A percentile compares a stretch with the other conserved stretches of the same genome.
These are phyloP conservation scores for Pyxicephalus adspersus DNA, from an alignment of 2,113 vertebrate species.

Conservation along the genomic window DNA sequence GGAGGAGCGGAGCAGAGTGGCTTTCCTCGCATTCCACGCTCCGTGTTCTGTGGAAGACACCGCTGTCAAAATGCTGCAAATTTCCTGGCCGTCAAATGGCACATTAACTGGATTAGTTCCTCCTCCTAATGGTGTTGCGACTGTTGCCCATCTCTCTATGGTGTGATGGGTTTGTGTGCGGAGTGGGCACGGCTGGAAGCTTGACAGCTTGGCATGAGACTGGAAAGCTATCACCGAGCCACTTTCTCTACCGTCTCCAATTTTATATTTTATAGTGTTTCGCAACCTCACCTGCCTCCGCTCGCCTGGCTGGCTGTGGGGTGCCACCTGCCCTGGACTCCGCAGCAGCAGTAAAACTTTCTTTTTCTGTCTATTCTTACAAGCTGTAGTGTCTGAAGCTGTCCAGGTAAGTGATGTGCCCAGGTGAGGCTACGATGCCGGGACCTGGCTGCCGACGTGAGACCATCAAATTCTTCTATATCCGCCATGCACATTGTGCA, in stretches of 20 bases:
- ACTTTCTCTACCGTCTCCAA: too few species aligned
- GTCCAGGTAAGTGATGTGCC: slow-evolving; percentile 14
- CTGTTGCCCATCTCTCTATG: too few species aligned
- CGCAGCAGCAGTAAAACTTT: slow-evolving; percentile 60
- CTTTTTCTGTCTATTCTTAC: slow-evolving; percentile 61
- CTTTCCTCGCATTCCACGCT: slow-evolving; percentile 69
- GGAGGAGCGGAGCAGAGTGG: slow-evolving; percentile 76
- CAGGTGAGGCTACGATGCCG: background rate
- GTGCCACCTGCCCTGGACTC: background rate
- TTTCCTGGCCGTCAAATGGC: slow-evolving; percentile 64
- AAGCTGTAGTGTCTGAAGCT: slow-evolving; percentile 55
- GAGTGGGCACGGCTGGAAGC: too few species aligned
- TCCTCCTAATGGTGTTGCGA: too few species aligned
- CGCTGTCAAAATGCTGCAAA: slow-evolving; percentile 67
- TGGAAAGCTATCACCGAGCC: too few species aligned
- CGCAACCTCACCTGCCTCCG: background rate
- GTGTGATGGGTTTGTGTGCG: too few species aligned
- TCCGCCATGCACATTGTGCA: background rate
- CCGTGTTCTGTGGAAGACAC: slow-evolving; percentile 66
- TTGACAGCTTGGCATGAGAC: too few species aligned
- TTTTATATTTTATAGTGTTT: too few species aligned
- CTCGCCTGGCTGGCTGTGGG: background rate
- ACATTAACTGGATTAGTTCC: slow-evolving; percentile 34
- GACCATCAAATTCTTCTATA: background rate
- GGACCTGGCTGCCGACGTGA: background rate